These are phyloP conservation scores for Toxotes chatareus DNA, from an alignment of 2,113 vertebrate genomes.

Conservation along the genomic window DNA sequence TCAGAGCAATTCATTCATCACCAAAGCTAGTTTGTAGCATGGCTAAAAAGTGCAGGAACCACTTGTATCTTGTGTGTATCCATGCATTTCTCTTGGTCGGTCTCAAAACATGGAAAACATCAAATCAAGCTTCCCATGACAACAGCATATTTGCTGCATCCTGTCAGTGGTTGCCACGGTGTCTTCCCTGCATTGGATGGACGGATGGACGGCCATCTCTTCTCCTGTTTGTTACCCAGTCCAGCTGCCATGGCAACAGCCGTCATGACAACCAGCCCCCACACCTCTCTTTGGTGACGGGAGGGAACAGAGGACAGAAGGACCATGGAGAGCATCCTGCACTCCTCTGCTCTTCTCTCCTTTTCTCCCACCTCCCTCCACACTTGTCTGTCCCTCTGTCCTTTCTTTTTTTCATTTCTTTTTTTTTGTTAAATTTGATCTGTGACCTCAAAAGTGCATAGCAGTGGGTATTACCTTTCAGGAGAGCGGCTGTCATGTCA, in stretches of 20 bases:
- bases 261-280: slow-evolving; percentile 76
- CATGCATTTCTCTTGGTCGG: neutral
- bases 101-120: neutral
- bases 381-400: neutral
- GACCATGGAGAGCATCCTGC: slow-evolving; percentile 62
- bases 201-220: slow-evolving; percentile 37
- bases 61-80: neutral
- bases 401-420: neutral
- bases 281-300: slow-evolving; percentile 56
- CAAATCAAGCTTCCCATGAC: slow-evolving; percentile 1
- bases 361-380: neutral
- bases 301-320: slow-evolving; percentile 42
- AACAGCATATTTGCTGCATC: neutral
- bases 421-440: neutral
- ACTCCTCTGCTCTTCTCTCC: slow-evolving; percentile 10
- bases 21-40: neutral
- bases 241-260: slow-evolving; percentile 77
- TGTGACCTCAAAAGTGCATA: slow-evolving; percentile 37
- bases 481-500: slow-evolving; percentile 42
- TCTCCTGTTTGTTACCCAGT: slow-evolving; percentile 68
- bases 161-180: slow-evolving; percentile 34
- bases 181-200: slow-evolving; percentile 12
- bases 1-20: neutral
- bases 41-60: neutral
- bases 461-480: neutral